Conservation (phyloP, 2,113 vertebrate genomes). For the Spea multiplicata region DNA sequence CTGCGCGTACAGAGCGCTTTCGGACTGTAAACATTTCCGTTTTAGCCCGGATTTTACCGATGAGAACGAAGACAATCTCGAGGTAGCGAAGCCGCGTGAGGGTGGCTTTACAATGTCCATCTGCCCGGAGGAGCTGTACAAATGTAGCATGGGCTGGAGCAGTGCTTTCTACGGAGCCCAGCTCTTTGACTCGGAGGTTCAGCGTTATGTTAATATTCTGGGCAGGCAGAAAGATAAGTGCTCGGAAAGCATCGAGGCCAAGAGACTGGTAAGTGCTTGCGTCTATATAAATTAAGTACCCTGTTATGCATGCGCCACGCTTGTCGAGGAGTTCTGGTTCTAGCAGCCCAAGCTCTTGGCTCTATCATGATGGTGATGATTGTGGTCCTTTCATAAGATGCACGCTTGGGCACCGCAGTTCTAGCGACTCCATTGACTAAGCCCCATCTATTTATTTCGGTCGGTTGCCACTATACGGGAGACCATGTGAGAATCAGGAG, state of each 20-base stretch:
- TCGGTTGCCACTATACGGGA: too few species aligned
- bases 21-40: slow-evolving; percentile 39
- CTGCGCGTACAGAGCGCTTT: not conserved
- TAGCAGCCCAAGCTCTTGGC: too few species aligned
- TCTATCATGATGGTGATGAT: too few species aligned
- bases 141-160: slow-evolving; percentile 75
- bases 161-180: slow-evolving; percentile 82
- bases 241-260: slow-evolving; percentile 67
- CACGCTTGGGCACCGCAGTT: too few species aligned
- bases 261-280: slow-evolving; percentile 75
- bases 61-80: slow-evolving; percentile 62
- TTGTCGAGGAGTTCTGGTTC: too few species aligned
- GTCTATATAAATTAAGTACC: not conserved
- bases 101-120: slow-evolving; percentile 45
- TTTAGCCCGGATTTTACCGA: slow-evolving; percentile 55
- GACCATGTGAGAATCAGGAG: too few species aligned
- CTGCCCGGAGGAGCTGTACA: slow-evolving; percentile 47
- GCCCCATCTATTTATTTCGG: too few species aligned
- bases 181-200: slow-evolving; percentile 79
- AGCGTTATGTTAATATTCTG: slow-evolving; percentile 73
- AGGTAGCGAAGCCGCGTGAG: slow-evolving; percentile 49
- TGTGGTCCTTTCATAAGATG: too few species aligned
- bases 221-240: slow-evolving; percentile 66
- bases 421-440: too few species aligned
- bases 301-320: too few species aligned